Percentiles rank a stretch among this genome's conserved stretches.
phyloP scores from a whole-genome alignment of 2,113 vertebrate genomes.

The Mystacornis crossleyi region DNA sequence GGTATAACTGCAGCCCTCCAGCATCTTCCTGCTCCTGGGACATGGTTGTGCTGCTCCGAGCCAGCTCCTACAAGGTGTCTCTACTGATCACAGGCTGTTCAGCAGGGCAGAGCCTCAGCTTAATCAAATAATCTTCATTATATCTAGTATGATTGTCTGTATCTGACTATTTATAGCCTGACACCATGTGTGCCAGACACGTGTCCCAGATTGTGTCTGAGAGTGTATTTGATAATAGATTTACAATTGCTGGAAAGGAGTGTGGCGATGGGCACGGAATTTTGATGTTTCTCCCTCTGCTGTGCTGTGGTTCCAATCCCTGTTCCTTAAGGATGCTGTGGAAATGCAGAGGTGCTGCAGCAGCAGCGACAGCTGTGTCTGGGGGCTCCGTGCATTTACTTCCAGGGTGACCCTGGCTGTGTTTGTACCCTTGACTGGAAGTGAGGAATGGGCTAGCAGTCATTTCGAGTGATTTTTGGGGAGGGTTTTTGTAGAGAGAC shows the following conservation, averaged over 20 bases:
- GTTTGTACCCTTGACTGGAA: neutral
- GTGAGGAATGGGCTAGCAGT: neutral
- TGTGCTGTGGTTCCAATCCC: neutral
- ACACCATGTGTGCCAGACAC: neutral
- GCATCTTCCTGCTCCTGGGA: neutral
- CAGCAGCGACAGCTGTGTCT: neutral
- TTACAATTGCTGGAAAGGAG: conserved; percentile 11
- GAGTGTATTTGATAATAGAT: conserved; percentile 1
- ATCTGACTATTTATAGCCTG: conserved; percentile 28
- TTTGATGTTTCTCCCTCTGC: neutral
- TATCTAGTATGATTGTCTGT: neutral
- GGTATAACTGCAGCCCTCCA: neutral
- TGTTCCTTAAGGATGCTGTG: neutral
- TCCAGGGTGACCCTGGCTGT: neutral
- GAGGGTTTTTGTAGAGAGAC: neutral
- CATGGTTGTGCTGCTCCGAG: neutral
- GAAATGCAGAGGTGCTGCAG: neutral
- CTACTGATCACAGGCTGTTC: neutral
- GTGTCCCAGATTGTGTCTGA: neutral
- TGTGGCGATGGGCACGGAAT: neutral
- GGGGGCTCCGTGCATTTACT: neutral
- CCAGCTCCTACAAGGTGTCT: neutral
- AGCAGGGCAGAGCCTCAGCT: neutral
- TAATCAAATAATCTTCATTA: neutral
- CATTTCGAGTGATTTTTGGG: neutral